Conservation (phyloP, 2,888 invertebrate genomes). For the Cenopis cana region DNA sequence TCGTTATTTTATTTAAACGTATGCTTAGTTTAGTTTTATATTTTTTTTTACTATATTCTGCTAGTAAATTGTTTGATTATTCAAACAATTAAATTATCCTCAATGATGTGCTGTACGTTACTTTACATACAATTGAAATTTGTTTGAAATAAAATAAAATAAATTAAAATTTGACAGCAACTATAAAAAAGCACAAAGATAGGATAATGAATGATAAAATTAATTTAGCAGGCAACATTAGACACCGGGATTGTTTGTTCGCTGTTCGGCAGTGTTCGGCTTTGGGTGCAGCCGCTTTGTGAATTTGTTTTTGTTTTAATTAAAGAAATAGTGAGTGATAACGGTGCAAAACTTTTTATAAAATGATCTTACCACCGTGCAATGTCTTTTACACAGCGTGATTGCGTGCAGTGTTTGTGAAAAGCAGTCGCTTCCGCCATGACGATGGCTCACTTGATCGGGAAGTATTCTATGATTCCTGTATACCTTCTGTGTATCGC, state of each 20-base stretch:
- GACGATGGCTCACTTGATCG: slow-evolving; percentile 76
- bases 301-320: slow-evolving; percentile 72
- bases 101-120: too few relatives aligned
- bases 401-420: slow-evolving; percentile 68
- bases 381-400: slow-evolving; percentile 67
- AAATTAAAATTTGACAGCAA: slow-evolving; percentile 17
- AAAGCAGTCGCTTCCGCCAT: slow-evolving; percentile 78
- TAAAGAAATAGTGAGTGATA: slow-evolving; percentile 72
- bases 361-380: slow-evolving; percentile 73
- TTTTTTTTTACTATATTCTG: too few relatives aligned
- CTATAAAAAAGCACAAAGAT: background rate
- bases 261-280: slow-evolving; percentile 71
- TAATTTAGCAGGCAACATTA: slow-evolving; percentile 59
- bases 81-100: too few relatives aligned
- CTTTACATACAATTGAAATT: too few relatives aligned
- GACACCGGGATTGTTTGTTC: slow-evolving; percentile 77
- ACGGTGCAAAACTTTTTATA: slow-evolving; percentile 65
- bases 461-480: slow-evolving; percentile 74
- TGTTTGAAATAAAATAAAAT: too few relatives aligned
- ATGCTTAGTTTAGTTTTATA: too few relatives aligned
- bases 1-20: too few relatives aligned
- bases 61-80: too few relatives aligned
- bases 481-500: slow-evolving; percentile 78
- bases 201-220: too few relatives aligned
- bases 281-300: slow-evolving; percentile 82